Evolutionary conservation across 2,888 invertebrate genomes (phyloP).

Genomic region (Calameuta idolon): DNA sequence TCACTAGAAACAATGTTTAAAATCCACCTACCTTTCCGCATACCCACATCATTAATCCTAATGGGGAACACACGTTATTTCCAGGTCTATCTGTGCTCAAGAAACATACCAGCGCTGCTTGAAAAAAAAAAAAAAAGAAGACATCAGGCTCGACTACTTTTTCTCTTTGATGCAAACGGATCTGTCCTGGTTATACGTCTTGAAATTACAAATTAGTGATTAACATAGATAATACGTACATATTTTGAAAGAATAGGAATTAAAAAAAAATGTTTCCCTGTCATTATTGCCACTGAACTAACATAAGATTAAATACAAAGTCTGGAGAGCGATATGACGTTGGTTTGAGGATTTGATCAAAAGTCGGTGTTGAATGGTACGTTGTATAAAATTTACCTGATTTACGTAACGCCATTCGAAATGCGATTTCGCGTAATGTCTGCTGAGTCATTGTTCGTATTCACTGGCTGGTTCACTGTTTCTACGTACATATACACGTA

Average conservation of each 20-base stretch:
- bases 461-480: background rate
- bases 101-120: background rate
- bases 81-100: background rate
- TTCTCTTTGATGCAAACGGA: background rate
- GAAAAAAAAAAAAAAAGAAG: background rate
- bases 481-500: background rate
- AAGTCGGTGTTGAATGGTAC: background rate
- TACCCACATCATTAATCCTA: background rate
- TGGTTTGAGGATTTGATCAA: background rate
- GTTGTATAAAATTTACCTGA: background rate
- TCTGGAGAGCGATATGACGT: background rate
- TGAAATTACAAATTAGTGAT: background rate
- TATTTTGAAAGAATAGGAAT: background rate
- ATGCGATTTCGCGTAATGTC: background rate
- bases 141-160: background rate
- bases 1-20: background rate
- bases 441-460: background rate
- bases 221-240: background rate
- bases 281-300: background rate
- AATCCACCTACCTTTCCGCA: background rate
- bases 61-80: background rate
- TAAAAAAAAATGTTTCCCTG: background rate
- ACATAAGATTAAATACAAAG: background rate
- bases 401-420: background rate
- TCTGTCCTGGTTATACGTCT: background rate